Base-by-base conservation (phyloP, 2,113 vertebrate species). In the Menura novaehollandiae region DNA sequence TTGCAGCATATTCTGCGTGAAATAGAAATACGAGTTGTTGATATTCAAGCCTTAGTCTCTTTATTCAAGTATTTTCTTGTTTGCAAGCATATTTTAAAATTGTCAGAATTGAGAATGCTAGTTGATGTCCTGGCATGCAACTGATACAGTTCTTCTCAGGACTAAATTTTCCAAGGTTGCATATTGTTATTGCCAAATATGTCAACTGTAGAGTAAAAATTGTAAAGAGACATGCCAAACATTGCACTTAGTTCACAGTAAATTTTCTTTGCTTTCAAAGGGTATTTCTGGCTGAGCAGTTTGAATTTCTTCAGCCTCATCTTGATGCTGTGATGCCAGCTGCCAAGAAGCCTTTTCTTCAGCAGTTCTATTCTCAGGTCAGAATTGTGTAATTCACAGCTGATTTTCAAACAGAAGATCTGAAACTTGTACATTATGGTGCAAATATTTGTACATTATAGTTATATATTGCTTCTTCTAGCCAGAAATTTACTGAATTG, bases 321-420 rank as follows among this genome's bases (percentile, higher is more conserved):
- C 98, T 99, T 74, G 99, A 99, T 97, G 98, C 98, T 0, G 99
- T 99, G 98, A 99, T 99, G 99, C 99, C 99, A 89, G 98, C 99
- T 91, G 99, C 98, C 80, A 99, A 99, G 98, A 99, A 99, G 84
- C 99, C 99, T 59, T 99, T 99, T 95, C 98, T 99, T 52, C 99
- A 99, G 75, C 99, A 99, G 97, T 99, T 99, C 95, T 99, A 99
- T 91, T 99, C 99, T 68, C 99, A 99, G 99, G 99, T 99, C 89
- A 97, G 89, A 73, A 56, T 73, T 78, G 52, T 80, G 11, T 37
- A 56, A 62, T 85, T 92, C 58, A 28, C 43, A 75, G 39, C 39
- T 93, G 55, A 72, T 88, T 83, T 92, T 84, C 75, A 53, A 89
- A 52, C 10, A 32, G 23, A 67, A 37, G 10, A 47, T 81, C 80